These are phyloP conservation scores for Hippoglossus hippoglossus DNA, from an alignment of 2,797 vertebrate species.

Conservation along the genomic window DNA sequence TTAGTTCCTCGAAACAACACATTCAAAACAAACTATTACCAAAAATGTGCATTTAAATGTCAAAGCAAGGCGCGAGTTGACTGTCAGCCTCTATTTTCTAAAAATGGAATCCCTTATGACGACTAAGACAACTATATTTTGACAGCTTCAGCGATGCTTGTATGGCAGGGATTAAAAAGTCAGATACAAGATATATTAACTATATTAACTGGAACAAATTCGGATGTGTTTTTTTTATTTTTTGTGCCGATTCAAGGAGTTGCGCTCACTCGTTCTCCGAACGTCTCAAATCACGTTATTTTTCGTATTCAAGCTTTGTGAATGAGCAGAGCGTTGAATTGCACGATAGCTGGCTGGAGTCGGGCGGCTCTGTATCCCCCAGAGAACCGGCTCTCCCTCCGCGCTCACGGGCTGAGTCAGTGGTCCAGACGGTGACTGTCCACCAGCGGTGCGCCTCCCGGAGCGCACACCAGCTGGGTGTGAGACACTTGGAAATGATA, in stretches of 20 bases:
- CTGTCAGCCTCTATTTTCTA: too few relatives aligned
- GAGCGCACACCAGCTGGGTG: slow-evolving; percentile 34
- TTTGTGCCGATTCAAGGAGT: slow-evolving; percentile 5
- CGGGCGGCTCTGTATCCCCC: slow-evolving; percentile 26
- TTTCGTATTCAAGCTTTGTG: neutral
- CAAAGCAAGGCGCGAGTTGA: too few relatives aligned
- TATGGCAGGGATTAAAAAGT: neutral
- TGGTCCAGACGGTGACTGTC: slow-evolving; percentile 25
- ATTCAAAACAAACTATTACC: too few relatives aligned
- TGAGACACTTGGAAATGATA: slow-evolving; percentile 1
- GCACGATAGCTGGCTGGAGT: neutral
- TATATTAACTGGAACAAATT: neutral
- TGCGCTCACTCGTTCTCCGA: neutral
- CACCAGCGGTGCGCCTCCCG: slow-evolving; percentile 30
- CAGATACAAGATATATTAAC: neutral
- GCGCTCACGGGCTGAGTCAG: slow-evolving; percentile 12
- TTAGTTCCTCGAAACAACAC: neutral
- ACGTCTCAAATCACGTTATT: neutral
- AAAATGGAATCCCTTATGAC: too few relatives aligned
- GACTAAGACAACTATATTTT: too few relatives aligned
- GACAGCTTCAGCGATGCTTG: neutral
- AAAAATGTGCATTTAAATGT: too few relatives aligned
- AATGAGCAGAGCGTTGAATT: neutral
- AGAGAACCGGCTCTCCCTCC: slow-evolving; percentile 5
- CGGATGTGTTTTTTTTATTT: neutral